A percentile compares a stretch with the other conserved stretches of the same genome.
These are phyloP conservation scores for Schlechtendalia chinensis DNA, from an alignment of 1,140 invertebrate species.

Conservation along the genomic window DNA sequence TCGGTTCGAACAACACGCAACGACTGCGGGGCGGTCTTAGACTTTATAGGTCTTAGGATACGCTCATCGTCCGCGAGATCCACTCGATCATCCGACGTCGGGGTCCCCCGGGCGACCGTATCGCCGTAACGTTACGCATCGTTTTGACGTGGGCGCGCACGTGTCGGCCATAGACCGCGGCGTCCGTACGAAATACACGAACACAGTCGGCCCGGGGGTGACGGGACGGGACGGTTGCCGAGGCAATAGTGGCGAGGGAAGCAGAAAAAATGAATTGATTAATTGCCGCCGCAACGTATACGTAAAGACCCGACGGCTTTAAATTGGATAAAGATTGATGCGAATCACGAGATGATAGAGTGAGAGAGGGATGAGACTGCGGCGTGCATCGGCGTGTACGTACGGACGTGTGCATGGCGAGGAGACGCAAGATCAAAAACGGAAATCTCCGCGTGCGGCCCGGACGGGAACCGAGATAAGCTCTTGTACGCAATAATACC, in stretches of 20 bases:
- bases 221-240: too few relatives aligned
- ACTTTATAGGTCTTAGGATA: too few relatives aligned
- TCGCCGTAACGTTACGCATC: too few relatives aligned
- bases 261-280: conserved; percentile 43
- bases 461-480: conserved; percentile 36
- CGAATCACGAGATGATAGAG: background rate
- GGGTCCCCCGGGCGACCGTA: background rate
- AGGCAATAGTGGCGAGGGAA: background rate
- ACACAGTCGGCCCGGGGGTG: too few relatives aligned
- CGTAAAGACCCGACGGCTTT: conserved; percentile 1
- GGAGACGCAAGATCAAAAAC: conserved; percentile 38
- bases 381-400: too few relatives aligned
- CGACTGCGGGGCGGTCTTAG: too few relatives aligned
- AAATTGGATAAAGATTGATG: conserved; percentile 50
- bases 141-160: too few relatives aligned
- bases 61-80: background rate
- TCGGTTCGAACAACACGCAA: too few relatives aligned
- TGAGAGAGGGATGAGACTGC: background rate
- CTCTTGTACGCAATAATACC: background rate
- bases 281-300: conserved; percentile 9
- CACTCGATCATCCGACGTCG: background rate
- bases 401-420: background rate
- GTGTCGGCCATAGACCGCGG: too few relatives aligned
- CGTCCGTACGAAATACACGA: too few relatives aligned
- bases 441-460: conserved; percentile 14